A percentile compares a stretch with the other conserved stretches of the same genome.
phyloP scores from a whole-genome alignment of 64 coral and sea anemone genomes.

The Pocillopora damicornis region DNA sequence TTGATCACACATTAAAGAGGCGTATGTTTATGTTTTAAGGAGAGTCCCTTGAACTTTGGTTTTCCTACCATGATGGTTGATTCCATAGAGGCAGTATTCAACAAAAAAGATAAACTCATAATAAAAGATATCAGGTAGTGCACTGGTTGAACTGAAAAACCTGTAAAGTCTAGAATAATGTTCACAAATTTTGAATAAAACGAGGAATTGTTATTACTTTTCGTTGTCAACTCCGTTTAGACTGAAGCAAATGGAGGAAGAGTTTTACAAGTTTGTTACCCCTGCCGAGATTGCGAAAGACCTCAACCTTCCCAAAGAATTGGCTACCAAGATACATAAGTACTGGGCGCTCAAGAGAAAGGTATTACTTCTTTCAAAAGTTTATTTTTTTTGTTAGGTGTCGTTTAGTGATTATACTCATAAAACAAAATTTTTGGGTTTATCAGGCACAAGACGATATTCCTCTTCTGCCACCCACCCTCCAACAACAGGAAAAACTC shows the following conservation, averaged over 20 bases:
- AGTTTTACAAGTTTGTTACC: conserved; percentile 83
- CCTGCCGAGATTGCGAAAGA: conserved; percentile 70
- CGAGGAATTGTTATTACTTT: not conserved
- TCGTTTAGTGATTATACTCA: too few relatives aligned
- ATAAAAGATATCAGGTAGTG: not conserved
- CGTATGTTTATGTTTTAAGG: too few relatives aligned
- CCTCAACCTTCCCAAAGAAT: conserved; percentile 79
- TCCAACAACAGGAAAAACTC: conserved; percentile 90
- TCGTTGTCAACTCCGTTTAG: conserved; percentile 30
- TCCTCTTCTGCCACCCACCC: conserved; percentile 78
- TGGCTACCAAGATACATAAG: conserved; percentile 68
- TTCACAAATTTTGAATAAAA: not conserved
- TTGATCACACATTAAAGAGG: too few relatives aligned
- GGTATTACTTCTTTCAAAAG: conserved; percentile 37
- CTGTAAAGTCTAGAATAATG: not conserved
- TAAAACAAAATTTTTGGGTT: not conserved
- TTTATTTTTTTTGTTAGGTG: too few relatives aligned
- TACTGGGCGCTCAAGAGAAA: conserved; percentile 97
- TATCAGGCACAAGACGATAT: conserved; percentile 81
- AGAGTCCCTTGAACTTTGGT: too few relatives aligned
- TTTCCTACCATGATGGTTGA: too few relatives aligned
- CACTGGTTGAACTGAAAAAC: not conserved
- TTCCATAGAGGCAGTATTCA: too few relatives aligned
- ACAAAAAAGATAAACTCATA: too few relatives aligned
- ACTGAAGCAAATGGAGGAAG: conserved; percentile 91